Evolutionary conservation across 1,140 invertebrate species (phyloP).

Genomic region (Aphidius ervi): DNA sequence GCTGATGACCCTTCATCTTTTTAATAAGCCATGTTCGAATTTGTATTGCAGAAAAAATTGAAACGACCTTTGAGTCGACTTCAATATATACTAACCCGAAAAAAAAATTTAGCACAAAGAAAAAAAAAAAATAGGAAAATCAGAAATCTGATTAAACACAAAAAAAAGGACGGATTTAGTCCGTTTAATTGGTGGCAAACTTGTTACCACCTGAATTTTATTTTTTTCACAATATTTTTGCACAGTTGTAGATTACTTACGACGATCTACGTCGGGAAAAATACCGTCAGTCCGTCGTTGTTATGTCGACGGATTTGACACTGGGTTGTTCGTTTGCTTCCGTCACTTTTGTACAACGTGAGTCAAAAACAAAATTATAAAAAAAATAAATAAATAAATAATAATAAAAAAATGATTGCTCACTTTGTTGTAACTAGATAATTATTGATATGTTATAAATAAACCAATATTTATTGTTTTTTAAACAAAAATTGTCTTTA

Average conservation of each 20-base stretch:
- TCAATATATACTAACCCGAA: background rate
- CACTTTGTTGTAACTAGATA: too few species aligned
- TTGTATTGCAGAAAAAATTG: constrained; percentile 11
- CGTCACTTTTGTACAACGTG: too few species aligned
- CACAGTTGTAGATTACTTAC: background rate
- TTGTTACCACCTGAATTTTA: constrained; percentile 10
- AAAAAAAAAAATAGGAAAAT: background rate
- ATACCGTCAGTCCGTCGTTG: constrained; percentile 12
- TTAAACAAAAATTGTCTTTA: too few species aligned
- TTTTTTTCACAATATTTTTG: constrained; percentile 5
- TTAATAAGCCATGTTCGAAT: constrained; percentile 72
- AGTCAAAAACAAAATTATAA: too few species aligned
- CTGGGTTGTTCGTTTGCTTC: too few species aligned
- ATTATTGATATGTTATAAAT: too few species aligned
- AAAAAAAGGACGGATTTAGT: constrained; percentile 7
- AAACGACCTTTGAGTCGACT: constrained; percentile 10
- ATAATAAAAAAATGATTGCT: too few species aligned
- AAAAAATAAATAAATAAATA: too few species aligned
- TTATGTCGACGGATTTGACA: constrained; percentile 20
- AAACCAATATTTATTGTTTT: too few species aligned
- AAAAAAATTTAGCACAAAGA: too few species aligned
- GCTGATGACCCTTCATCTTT: constrained; percentile 68
- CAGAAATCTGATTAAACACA: background rate
- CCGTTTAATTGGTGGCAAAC: constrained; percentile 3
- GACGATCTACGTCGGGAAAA: constrained; percentile 12